Percentiles rank a stretch among this genome's conserved stretches.
Conservation (phyloP, 2,797 vertebrate species). For the Gephyroberyx darwinii region DNA sequence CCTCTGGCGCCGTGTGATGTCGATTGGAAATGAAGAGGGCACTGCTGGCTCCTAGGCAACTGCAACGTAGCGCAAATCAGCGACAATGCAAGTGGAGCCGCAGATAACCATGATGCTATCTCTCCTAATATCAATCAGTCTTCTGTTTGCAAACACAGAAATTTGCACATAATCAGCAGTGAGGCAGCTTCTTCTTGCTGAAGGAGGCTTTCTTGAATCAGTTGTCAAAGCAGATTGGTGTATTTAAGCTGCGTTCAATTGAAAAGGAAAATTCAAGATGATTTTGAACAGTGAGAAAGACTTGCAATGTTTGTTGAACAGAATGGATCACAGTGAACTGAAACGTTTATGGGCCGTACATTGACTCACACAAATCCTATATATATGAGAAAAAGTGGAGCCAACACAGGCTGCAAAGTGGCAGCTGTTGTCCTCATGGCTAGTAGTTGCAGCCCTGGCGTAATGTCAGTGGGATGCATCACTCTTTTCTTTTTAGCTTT, state of each 20-base stretch:
- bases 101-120: slow-evolving; percentile 49
- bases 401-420: slow-evolving; percentile 55
- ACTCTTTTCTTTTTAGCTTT: not conserved
- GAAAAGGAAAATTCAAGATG: slow-evolving; percentile 51
- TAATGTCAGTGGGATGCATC: slow-evolving; percentile 24
- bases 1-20: slow-evolving; percentile 65
- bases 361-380: slow-evolving; percentile 33
- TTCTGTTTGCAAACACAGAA: slow-evolving; percentile 64
- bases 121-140: slow-evolving; percentile 41
- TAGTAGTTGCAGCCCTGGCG: slow-evolving; percentile 41
- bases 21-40: slow-evolving; percentile 59
- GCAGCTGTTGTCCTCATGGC: slow-evolving; percentile 64
- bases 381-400: not conserved
- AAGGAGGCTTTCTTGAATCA: slow-evolving; percentile 63
- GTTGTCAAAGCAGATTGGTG: slow-evolving; percentile 60
- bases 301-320: slow-evolving; percentile 29
- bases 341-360: slow-evolving; percentile 19
- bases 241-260: slow-evolving; percentile 22
- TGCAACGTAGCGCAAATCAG: slow-evolving; percentile 40
- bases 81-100: slow-evolving; percentile 37
- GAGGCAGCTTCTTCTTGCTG: slow-evolving; percentile 42
- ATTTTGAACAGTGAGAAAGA: slow-evolving; percentile 36
- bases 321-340: too few species aligned
- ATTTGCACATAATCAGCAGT: slow-evolving; percentile 48
- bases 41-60: slow-evolving; percentile 69